Evolutionary conservation across 2,888 invertebrate genomes (phyloP), one percentile per base, ranked within the genome.

Genomic region (Cerceris rybyensis): DNA sequence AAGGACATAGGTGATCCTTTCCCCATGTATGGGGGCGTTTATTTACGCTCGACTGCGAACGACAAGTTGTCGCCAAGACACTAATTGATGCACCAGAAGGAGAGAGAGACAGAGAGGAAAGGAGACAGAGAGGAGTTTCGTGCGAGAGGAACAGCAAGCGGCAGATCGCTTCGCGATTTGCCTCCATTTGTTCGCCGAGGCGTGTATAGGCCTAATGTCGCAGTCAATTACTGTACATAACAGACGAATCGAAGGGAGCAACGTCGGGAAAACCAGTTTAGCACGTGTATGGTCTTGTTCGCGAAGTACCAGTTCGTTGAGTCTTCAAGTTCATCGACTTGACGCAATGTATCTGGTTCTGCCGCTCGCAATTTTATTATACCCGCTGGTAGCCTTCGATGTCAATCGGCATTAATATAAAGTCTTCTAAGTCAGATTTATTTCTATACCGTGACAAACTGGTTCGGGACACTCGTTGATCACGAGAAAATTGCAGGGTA

Each of bases 1-100:
- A 41, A 50, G 11, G 43, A 52, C 43, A 28, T n/a, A 11, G 43
- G 54, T 41, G 46, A 64, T 6, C 42, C 60, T 46, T 16, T 17
- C 54, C 46, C 41, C 39, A 39, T 54, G 16, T 14, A 46, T 8
- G 73, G 55, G 50, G 74, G 75, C 69, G 80, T 80, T 64, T 80
- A 81, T 78, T 83, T 78, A 81, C 76, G 78, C 58, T 65, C 59
- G 66, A 49, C 69, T 67, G 60, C 64, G 61, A 71, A 74, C 52
- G 83, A 80, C 71, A 76, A 80, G 80, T 81, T 78, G 72, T 82
- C 67, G 76, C 70, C 59, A 43, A 59, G 57, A 49, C 68, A 67
- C 81, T 87, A 87, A 87, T 87, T 82, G 85, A 86, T 78, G 81
- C 73, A 46, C 58, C 70, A 46, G 54, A 70, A 72, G 57, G 52